Base-by-base conservation (phyloP, 2,888 invertebrate genomes). In the Invenusta paracnida region DNA sequence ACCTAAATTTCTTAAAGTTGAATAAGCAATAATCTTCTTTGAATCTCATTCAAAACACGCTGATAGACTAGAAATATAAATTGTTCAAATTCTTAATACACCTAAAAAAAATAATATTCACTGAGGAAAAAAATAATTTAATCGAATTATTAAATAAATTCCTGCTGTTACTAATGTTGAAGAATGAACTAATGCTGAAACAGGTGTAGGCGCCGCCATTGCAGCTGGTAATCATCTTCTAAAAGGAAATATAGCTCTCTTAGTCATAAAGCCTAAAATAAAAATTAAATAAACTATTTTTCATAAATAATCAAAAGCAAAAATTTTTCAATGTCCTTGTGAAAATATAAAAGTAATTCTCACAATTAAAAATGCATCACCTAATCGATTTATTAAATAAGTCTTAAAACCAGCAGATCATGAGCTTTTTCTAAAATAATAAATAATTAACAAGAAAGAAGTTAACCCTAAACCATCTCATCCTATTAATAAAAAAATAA, bases 131-230 rank as follows among this genome's bases (percentile, higher is more conserved):
- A 81, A 67, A 27, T 84, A 87, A 92, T 92, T 93, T 93, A 94
- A 94, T 0, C 94, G 94, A 93, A 94, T 94, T 91, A 95, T 91
- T 91, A 95, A 93, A 93, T 94, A 94, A 89, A 94, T 93, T 0
- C 94, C 95, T 0, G 95, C 94, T 13, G 95, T 95, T 0, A 95
- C 95, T 90, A 95, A 93, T 87, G 95, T 95, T 0, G 94, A 95
- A 87, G 95, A 95, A 93, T 95, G 94, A 88, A 94, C 94, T 92
- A 95, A 93, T 87, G 94, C 93, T n/a, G 94, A 94, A 86, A 95
- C 94, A 11, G 94, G 94, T 0, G 94, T 95, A 48, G 95, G 95
- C 81, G 94, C 95, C 0, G 94, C 94, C 91, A 95, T 95, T 79
- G 94, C 94, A 0, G 94, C 94, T 0, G 95, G 95, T 83, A 95